Evolutionary conservation across 2,113 vertebrate genomes (phyloP), one percentile per base, ranked within the genome.

Genomic region (Hemicordylus capensis): DNA sequence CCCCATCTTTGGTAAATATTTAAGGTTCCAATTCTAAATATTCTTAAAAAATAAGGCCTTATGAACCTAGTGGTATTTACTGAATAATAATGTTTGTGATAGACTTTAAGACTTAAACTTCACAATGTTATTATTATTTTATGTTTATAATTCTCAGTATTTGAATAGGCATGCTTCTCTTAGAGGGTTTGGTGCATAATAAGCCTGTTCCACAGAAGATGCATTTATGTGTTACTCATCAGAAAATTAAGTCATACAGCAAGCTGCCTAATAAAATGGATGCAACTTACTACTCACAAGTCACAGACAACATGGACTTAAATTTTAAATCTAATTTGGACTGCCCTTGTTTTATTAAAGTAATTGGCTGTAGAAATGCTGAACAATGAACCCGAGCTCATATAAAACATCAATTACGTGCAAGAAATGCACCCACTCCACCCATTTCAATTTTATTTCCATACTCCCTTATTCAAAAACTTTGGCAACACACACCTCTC

Each of bases 231-330:
- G 9, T 64, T 85, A 73, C 54, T 81, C 67, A 79, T 4, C 63
- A 92, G 87, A 19, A 20, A 84, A 85, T 75, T 85, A 85, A 88
- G 59, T 58, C 58, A 87, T 84, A 75, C 51, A 73, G 28, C 15
- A 63, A 48, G 31, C 56, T 54, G 37, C 24, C 76, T 64, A 84
- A 64, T 86, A 64, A 85, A 86, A 31, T 72, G n/a, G 6, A 75
- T 93, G 51, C 54, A 34, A 84, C 26, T 86, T 85, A 76, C 51
- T 81, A 48, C 69, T 87, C 84, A 58, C 39, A 76, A 61, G 85
- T 84, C 39, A 73, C 59, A 66, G 76, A 72, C 9, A 85, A 70
- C 44, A 37, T 69, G 58, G 54, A 61, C 72, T 42, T 14, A 44
- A 54, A 54, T 66, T 78, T 67, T 74, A 22, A 0, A 82, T 77